A percentile compares a stretch with the other conserved stretches of the same genome.
phyloP scores from a whole-genome alignment of 92 coral and sea anemone species.

The Zoanthus gigantus region DNA sequence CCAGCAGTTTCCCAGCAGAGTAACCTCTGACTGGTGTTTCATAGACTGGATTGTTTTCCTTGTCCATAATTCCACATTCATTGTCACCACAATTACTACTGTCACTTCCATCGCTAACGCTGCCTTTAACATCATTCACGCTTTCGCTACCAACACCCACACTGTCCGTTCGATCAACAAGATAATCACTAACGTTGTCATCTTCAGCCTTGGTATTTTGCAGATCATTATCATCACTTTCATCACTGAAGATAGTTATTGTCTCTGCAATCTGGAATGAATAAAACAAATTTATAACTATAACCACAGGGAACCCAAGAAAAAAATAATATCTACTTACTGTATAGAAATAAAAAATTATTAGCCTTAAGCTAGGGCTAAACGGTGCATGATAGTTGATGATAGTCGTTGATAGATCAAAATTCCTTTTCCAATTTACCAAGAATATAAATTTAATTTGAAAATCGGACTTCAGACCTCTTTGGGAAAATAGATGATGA shows the following conservation, averaged over 20 bases:
- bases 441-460: too few relatives aligned
- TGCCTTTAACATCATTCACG: constrained; percentile 8
- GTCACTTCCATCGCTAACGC: constrained; percentile 25
- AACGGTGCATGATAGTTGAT: too few relatives aligned
- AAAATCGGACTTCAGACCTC: too few relatives aligned
- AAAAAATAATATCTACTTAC: background rate
- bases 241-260: background rate
- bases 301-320: background rate
- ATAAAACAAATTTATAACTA: background rate
- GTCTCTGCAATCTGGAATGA: constrained; percentile 9
- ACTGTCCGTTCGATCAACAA: constrained; percentile 10
- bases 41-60: background rate
- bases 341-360: background rate
- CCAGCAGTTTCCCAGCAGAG: background rate
- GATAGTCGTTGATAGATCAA: too few relatives aligned
- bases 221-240: background rate
- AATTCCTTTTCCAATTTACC: too few relatives aligned
- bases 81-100: constrained; percentile 29
- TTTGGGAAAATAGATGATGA: too few relatives aligned
- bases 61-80: background rate
- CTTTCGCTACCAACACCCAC: background rate
- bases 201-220: constrained; percentile 2
- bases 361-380: too few relatives aligned
- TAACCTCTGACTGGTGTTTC: background rate
- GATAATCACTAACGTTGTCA: background rate